Evolutionary conservation across 2,113 vertebrate species (phyloP).

Genomic region (Pelecanoides urinatrix): DNA sequence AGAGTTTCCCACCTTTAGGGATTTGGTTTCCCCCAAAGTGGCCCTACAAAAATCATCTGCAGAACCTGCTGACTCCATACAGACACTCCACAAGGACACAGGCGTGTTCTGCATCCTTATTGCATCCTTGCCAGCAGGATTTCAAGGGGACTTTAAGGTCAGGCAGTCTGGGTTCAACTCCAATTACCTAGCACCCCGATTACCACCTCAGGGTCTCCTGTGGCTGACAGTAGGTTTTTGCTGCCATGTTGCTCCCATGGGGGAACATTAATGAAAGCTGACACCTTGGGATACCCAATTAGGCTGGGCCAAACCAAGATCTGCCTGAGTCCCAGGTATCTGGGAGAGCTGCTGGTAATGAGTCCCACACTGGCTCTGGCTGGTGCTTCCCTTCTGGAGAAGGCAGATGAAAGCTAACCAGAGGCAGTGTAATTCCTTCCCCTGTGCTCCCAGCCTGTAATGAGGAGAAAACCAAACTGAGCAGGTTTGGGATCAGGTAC

Average conservation of each 20-base stretch:
- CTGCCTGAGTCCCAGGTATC: neutral
- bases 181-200: neutral
- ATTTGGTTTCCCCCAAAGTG: neutral
- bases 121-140: neutral
- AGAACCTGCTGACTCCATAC: neutral
- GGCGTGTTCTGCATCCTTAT: neutral
- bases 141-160: neutral
- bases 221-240: neutral
- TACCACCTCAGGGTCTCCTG: neutral
- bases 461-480: neutral
- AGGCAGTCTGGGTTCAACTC: neutral
- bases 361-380: neutral
- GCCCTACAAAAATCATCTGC: neutral
- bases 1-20: neutral
- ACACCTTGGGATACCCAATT: neutral
- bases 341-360: neutral
- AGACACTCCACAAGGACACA: neutral
- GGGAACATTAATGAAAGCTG: accelerated
- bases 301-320: neutral
- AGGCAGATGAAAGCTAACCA: neutral
- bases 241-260: neutral
- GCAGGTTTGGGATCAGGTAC: neutral
- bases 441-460: neutral
- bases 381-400: neutral
- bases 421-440: neutral